Base-by-base conservation (phyloP, 2,797 vertebrate genomes). In the Girardinus metallicus region DNA sequence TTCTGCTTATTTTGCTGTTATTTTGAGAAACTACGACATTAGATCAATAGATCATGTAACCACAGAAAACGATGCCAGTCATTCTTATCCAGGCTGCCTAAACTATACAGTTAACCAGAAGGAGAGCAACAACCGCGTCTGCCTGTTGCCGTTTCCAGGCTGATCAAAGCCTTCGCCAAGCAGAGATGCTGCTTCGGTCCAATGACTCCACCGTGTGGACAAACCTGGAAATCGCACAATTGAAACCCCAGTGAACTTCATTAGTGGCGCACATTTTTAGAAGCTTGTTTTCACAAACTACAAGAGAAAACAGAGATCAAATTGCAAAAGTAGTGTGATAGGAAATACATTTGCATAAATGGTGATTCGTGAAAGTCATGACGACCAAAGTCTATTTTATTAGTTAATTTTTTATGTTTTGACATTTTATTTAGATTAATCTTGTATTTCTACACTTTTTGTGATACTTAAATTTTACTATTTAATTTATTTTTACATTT, bases 141-240 rank as follows among this genome's bases (percentile, higher is more conserved):
- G 87, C 84, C 91, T 90, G 88, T 90, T 91, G 87, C 85, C 83
- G 47, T 23, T n/a, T 34, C 79, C 23, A 6, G 1, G 5, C 31
- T 23, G 23, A 18, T 21, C 31, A 46, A 2, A 6, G 47, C 10
- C 29, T 64, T 1, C 18, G n/a, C 18, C 5, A 3, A 10, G 1
- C 18, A 7, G 6, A 3, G 0, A 0, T 2, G 3, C 7, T 11
- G 1, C 10, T 2, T 13, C 79, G 73, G 81, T 70, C 12, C 21
- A 84, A 88, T 73, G 81, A 77, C 93, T 9, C 82, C 93, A 88
- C 68, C 94, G 85, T 10, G 89, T 91, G 95, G 87, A 41, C 0
- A 74, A 36, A 76, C 0, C 0, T 1, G 0, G 0, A 1, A 3
- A 26, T 2, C 57, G 46, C 76, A 73, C 1, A 12, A 15, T 5